Evolutionary conservation across 2,888 invertebrate species (phyloP).

Genomic region (Agonum fuliginosum): DNA sequence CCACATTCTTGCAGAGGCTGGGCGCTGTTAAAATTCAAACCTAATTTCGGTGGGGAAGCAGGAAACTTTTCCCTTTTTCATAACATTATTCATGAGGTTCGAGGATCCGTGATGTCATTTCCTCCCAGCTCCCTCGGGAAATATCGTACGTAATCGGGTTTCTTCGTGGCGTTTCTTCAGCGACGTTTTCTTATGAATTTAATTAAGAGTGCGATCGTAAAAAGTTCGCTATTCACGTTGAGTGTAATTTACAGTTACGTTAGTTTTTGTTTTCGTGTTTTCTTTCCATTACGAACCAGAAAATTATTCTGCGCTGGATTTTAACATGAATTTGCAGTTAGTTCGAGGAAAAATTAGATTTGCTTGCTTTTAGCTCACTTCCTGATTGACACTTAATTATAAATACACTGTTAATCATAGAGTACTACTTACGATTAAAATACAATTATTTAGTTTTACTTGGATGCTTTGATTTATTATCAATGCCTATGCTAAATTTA

Average conservation of each 20-base stretch:
- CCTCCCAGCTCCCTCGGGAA: conserved; percentile 56
- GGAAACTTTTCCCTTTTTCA: conserved; percentile 55
- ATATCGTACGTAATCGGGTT: conserved; percentile 59
- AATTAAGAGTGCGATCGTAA: conserved; percentile 66
- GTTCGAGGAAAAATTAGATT: neutral
- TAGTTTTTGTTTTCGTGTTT: conserved; percentile 43
- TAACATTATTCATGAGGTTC: conserved; percentile 56
- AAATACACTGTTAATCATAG: too few relatives aligned
- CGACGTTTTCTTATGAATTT: conserved; percentile 65
- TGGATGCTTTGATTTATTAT: too few relatives aligned
- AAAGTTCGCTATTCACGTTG: conserved; percentile 53
- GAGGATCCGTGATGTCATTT: conserved; percentile 58
- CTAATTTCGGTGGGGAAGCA: conserved; percentile 49
- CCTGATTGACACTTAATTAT: too few relatives aligned
- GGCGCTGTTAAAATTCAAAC: conserved; percentile 57
- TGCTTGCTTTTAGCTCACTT: too few relatives aligned
- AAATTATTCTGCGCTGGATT: conserved; percentile 14
- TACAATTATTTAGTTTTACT: too few relatives aligned
- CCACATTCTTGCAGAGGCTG: conserved; percentile 35
- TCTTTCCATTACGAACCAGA: conserved; percentile 13
- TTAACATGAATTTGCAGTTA: neutral
- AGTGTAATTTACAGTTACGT: conserved; percentile 53
- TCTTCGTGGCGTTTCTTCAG: conserved; percentile 25
- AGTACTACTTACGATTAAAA: too few relatives aligned
- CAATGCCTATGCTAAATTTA: too few relatives aligned